These are phyloP conservation scores for Chlorops oryzae DNA, from an alignment of 1,140 invertebrate species.

Conservation along the genomic window DNA sequence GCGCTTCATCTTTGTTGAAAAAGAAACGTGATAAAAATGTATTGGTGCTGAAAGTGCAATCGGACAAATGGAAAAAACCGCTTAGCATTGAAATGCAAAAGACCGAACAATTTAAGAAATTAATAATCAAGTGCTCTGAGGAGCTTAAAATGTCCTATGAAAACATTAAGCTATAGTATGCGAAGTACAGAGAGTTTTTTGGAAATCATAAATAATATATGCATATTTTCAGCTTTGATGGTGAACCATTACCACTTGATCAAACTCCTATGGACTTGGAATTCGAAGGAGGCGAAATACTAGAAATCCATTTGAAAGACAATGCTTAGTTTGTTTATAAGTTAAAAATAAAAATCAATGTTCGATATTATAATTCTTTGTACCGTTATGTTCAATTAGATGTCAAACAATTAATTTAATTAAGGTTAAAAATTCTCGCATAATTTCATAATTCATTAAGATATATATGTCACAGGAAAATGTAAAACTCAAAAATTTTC, in stretches of 20 bases:
- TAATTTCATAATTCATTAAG: too few relatives aligned
- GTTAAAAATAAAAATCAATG: too few relatives aligned
- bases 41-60: slow-evolving; percentile 29
- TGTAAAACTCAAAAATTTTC: too few relatives aligned
- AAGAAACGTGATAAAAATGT: slow-evolving; percentile 14
- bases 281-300: slow-evolving; percentile 38
- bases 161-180: slow-evolving; percentile 8
- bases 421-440: too few relatives aligned
- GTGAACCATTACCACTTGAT: slow-evolving; percentile 28
- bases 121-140: slow-evolving; percentile 38
- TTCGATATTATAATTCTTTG: too few relatives aligned
- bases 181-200: not conserved
- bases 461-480: too few relatives aligned
- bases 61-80: slow-evolving; percentile 28
- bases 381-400: too few relatives aligned
- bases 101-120: slow-evolving; percentile 30
- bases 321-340: too few relatives aligned
- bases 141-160: slow-evolving; percentile 20
- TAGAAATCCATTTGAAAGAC: slow-evolving; percentile 26
- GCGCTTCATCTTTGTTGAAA: not conserved
- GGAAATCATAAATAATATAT: not conserved
- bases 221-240: slow-evolving; percentile 30
- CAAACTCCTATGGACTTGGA: slow-evolving; percentile 35
- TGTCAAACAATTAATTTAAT: too few relatives aligned
- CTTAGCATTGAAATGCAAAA: slow-evolving; percentile 27